A percentile compares a stretch with the other conserved stretches of the same genome.
Evolutionary conservation across 2,113 vertebrate species (phyloP).

Genomic region (Cyprinus carpio): DNA sequence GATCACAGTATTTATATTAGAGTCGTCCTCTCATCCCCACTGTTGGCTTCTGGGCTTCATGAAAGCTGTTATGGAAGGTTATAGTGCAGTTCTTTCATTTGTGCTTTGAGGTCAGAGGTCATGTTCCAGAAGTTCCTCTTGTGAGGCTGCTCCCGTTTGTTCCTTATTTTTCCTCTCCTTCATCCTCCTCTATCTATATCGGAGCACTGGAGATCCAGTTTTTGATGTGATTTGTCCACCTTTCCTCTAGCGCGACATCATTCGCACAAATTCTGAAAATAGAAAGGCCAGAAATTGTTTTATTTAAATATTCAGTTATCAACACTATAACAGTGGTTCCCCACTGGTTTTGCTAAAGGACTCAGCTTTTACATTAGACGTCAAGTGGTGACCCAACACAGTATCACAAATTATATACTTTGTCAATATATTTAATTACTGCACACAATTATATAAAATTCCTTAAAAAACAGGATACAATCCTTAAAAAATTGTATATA

Average conservation of each 20-base stretch:
- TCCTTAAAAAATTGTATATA: no score
- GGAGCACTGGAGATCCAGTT: neutral
- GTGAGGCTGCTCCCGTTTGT: slow-evolving; percentile 31
- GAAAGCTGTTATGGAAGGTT: neutral
- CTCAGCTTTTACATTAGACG: no score
- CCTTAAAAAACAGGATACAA: no score
- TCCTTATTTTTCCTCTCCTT: slow-evolving; percentile 4
- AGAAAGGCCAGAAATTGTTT: slow-evolving; percentile 30
- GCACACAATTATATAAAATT: no score
- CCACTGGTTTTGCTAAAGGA: no score
- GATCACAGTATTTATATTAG: slow-evolving; percentile 17
- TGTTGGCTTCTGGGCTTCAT: neutral
- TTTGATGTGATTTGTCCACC: neutral
- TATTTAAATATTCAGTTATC: neutral
- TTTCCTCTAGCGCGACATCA: slow-evolving; percentile 90
- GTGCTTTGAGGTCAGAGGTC: slow-evolving; percentile 38
- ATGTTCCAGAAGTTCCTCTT: slow-evolving; percentile 14
- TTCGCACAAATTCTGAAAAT: slow-evolving; percentile 89
- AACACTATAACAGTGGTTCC: no score
- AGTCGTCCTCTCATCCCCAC: neutral
- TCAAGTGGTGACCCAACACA: no score
- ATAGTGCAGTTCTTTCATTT: slow-evolving; percentile 8
- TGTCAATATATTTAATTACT: no score
- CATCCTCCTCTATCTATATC: neutral
- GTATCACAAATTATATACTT: no score